Conservation (phyloP, 92 coral and sea anemone species). For the Parazoanthus swiftii region DNA sequence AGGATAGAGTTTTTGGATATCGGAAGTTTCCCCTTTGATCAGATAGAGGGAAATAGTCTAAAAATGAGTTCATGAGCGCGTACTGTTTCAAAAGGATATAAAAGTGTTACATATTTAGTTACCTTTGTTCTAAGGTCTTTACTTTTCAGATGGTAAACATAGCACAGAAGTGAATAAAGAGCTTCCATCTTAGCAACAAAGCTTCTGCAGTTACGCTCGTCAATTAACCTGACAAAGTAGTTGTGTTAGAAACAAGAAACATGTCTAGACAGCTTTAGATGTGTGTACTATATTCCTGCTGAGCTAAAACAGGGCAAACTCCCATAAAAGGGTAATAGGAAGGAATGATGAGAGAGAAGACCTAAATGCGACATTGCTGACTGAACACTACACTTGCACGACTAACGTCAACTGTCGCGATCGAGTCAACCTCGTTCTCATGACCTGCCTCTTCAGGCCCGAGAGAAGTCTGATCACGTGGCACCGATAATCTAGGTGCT, state of each 20-base stretch:
- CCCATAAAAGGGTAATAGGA: no score
- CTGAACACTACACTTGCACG: background rate
- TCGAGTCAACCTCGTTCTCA: no score
- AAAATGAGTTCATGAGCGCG: background rate
- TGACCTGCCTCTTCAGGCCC: no score
- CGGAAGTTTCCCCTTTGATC: no score
- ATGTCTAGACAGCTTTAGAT: no score
- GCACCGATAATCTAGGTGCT: no score
- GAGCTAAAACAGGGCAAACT: no score
- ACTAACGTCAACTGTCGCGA: no score
- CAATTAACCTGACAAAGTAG: slow-evolving; percentile 51
- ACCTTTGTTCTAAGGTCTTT: slow-evolving; percentile 93
- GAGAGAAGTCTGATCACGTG: no score
- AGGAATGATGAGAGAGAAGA: no score
- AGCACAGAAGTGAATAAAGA: slow-evolving; percentile 71
- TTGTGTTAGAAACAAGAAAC: background rate
- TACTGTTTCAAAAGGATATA: background rate
- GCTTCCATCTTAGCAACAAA: slow-evolving; percentile 59
- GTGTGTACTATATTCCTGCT: no score
- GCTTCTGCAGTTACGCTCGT: slow-evolving; percentile 61
- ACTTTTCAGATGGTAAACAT: slow-evolving; percentile 79
- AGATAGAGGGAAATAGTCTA: no score
- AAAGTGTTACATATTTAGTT: background rate
- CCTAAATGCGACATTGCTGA: background rate
- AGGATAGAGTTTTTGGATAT: background rate